phyloP scores from a whole-genome alignment of 37 sponge, comb jelly and placozoan species.

The Axinella damicornis region DNA sequence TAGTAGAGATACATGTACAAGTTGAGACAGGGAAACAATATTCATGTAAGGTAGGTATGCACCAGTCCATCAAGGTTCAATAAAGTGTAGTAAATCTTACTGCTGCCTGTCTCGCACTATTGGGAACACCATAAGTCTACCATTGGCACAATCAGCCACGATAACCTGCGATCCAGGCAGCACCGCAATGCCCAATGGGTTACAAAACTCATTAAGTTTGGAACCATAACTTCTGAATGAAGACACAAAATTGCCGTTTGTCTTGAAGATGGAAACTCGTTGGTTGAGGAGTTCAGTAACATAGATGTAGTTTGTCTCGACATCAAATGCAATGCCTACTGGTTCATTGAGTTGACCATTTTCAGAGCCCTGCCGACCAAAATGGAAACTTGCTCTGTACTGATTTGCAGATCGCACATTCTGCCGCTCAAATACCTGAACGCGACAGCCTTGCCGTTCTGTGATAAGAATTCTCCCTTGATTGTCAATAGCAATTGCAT shows the following conservation, averaged over 20 bases:
- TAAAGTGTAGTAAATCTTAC: too few species aligned
- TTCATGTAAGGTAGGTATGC: too few species aligned
- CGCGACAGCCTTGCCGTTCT: neutral
- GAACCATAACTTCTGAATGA: neutral
- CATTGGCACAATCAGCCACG: conserved; percentile 6
- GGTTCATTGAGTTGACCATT: neutral
- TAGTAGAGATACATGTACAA: too few species aligned
- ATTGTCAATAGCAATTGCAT: conserved; percentile 3
- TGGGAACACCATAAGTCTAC: neutral
- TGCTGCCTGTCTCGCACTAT: neutral
- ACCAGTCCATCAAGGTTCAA: too few species aligned
- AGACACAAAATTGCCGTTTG: neutral
- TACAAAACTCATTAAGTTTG: neutral
- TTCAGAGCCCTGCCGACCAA: neutral
- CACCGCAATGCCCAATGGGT: conserved; percentile 2
- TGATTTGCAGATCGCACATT: neutral
- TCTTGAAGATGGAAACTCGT: conserved; percentile 5
- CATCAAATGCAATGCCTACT: conserved; percentile 15
- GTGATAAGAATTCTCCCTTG: conserved; percentile 12
- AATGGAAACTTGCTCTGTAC: neutral
- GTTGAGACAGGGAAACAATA: too few species aligned
- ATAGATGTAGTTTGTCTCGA: conserved; percentile 5
- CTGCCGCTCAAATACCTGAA: conserved; percentile 13
- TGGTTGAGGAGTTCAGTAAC: conserved; percentile 8
- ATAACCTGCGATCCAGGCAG: neutral